Evolutionary conservation across 2,113 vertebrate genomes (phyloP).

Genomic region (Chloebia gouldiae): DNA sequence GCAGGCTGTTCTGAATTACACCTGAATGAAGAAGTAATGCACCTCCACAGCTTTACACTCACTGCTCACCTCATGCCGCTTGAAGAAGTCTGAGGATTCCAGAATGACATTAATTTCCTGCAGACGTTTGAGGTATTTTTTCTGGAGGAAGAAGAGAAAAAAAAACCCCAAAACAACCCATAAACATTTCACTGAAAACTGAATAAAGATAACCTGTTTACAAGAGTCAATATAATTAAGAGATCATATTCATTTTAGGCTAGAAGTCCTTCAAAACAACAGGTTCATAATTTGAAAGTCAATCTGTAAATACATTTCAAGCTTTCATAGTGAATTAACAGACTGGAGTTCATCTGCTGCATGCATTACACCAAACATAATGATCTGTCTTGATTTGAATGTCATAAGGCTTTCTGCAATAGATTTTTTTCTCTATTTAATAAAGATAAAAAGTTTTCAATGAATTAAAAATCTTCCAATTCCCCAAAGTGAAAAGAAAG

Average conservation of each 20-base stretch:
- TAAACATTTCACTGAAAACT: neutral
- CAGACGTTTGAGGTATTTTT: slow-evolving; percentile 87
- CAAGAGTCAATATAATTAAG: neutral
- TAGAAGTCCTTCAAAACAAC: neutral
- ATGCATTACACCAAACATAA: neutral
- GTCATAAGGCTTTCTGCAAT: neutral
- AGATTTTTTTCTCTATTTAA: neutral
- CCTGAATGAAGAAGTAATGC: neutral
- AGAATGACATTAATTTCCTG: slow-evolving; percentile 85
- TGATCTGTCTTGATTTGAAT: neutral
- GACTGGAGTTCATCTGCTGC: neutral
- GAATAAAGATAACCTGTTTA: neutral
- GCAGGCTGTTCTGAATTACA: neutral
- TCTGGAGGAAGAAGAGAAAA: slow-evolving; percentile 68
- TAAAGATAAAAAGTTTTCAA: neutral
- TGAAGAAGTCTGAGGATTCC: slow-evolving; percentile 91
- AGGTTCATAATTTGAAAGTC: neutral
- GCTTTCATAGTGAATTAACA: neutral
- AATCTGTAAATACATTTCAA: neutral
- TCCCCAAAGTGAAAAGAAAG: neutral
- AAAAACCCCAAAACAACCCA: neutral
- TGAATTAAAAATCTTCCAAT: neutral
- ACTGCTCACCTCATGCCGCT: slow-evolving; percentile 87
- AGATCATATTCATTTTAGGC: neutral
- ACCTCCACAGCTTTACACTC: neutral